A percentile compares a stretch with the other conserved stretches of the same genome.
Evolutionary conservation across 1,140 invertebrate genomes (phyloP).

Genomic region (Sinonovacula constricta): DNA sequence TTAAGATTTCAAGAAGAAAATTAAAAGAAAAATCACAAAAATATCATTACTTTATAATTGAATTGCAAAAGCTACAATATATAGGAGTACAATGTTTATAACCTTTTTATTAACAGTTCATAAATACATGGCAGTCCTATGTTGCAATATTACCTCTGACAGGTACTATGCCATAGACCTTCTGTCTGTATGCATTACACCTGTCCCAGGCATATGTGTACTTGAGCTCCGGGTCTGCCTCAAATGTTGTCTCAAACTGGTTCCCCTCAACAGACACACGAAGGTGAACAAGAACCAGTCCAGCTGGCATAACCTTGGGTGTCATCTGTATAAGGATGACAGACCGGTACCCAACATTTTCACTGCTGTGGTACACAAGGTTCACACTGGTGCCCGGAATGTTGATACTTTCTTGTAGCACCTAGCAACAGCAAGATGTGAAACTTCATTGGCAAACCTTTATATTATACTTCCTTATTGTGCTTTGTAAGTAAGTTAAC

Average conservation of each 20-base stretch:
- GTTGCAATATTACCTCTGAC: slow-evolving; percentile 79
- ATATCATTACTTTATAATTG: too few species aligned
- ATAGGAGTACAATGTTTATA: too few species aligned
- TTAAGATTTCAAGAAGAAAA: background rate
- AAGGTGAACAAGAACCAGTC: slow-evolving; percentile 91
- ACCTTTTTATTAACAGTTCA: too few species aligned
- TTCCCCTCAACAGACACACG: slow-evolving; percentile 94
- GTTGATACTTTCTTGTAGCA: slow-evolving; percentile 94
- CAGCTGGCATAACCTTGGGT: slow-evolving; percentile 86
- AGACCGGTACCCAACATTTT: slow-evolving; percentile 94
- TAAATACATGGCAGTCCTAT: too few species aligned
- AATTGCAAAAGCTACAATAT: too few species aligned
- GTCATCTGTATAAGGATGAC: slow-evolving; percentile 95
- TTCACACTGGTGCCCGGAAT: slow-evolving; percentile 95
- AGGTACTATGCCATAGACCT: slow-evolving; percentile 84
- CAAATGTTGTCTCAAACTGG: slow-evolving; percentile 93
- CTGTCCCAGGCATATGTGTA: slow-evolving; percentile 99
- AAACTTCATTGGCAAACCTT: slow-evolving; percentile 1
- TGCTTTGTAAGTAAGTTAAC: too few species aligned
- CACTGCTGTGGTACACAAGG: slow-evolving; percentile 94
- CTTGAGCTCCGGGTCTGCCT: slow-evolving; percentile 95
- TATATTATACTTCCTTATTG: too few species aligned
- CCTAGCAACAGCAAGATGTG: slow-evolving; percentile 81
- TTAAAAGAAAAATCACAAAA: too few species aligned
- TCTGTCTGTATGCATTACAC: slow-evolving; percentile 97